These are phyloP conservation scores for Seira musarum DNA, from an alignment of 2,888 invertebrate genomes.

Conservation along the genomic window DNA sequence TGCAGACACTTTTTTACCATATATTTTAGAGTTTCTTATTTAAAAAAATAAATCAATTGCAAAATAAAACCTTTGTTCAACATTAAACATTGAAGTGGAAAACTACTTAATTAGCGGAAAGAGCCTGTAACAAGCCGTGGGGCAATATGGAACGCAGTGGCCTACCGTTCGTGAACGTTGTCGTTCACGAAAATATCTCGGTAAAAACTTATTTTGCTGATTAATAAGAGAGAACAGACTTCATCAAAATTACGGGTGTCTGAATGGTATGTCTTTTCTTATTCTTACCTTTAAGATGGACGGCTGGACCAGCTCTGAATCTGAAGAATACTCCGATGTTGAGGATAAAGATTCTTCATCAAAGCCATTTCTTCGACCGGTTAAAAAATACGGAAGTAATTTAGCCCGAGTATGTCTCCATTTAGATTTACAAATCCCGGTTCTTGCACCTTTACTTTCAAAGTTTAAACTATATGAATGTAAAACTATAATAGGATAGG, in stretches of 20 bases:
- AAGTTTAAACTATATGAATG: too few species aligned
- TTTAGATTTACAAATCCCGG: not conserved
- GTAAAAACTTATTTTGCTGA: not conserved
- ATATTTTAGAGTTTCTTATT: too few species aligned
- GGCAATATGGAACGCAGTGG: constrained; percentile 42
- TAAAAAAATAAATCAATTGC: too few species aligned
- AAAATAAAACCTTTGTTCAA: not conserved
- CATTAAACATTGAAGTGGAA: not conserved
- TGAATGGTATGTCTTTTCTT: too few species aligned
- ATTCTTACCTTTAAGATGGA: not conserved
- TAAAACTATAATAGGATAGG: too few species aligned
- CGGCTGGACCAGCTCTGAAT: not conserved
- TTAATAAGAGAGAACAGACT: not conserved
- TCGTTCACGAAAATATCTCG: constrained; percentile 39
- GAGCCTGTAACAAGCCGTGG: too few species aligned
- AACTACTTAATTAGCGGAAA: not conserved
- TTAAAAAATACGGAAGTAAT: constrained; percentile 41
- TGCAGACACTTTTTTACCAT: too few species aligned
- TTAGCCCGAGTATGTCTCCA: constrained; percentile 23
- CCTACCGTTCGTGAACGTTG: constrained; percentile 44
- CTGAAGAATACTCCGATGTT: constrained; percentile 22
- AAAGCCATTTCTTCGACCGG: constrained; percentile 42
- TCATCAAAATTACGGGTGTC: not conserved
- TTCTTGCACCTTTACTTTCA: not conserved
- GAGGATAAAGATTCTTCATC: constrained; percentile 36